Evolutionary conservation across 2,797 vertebrate genomes (phyloP), one percentile per base, ranked within the genome.

Genomic region (Enteromius trimaculatus): DNA sequence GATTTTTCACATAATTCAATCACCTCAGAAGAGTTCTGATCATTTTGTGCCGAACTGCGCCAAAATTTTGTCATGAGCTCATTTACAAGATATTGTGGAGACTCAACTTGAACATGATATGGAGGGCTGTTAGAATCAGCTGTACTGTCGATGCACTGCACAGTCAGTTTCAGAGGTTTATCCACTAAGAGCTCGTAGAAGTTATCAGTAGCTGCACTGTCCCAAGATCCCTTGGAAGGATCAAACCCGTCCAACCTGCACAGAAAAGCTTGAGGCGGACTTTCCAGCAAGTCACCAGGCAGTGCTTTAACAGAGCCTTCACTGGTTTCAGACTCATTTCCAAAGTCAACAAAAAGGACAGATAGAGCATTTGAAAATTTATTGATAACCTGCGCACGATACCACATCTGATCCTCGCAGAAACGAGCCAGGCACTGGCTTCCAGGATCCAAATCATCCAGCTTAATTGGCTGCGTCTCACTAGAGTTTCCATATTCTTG

Each of bases 291-390:
- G 19, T 85, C 86, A 37, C 68, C 2, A 0, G 96, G 92, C 19
- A 98, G 87, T 14, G 86, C 83, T 86, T 85, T 95, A 29, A 97
- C 81, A 42, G 92, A 68, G 29, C 92, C 87, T 13, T 91, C 13
- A 51, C 90, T 88, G 49, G 94, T 81, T 0, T 93, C 90, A 14
- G 95, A 94, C 37, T 95, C 88, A 0, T 96, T 97, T 79, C 97
- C 97, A 0, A 96, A 97, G 90, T 98, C 97, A 14, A 97, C 84
- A 0, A 96, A 96, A 74, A 95, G 84, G 60, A 97, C 93, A 0
- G 85, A 89, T 0, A 95, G 2, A 0, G 29, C 39, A 31, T 84
- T 47, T 11, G 82, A 88, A 4, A 85, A 87, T 76, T 92, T 84
- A 0, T 78, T 55, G 29, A 89, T 90, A 42, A 97, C 88, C 53